phyloP scores from a whole-genome alignment of 2,888 invertebrate species.

The Cheilosia scutellata region DNA sequence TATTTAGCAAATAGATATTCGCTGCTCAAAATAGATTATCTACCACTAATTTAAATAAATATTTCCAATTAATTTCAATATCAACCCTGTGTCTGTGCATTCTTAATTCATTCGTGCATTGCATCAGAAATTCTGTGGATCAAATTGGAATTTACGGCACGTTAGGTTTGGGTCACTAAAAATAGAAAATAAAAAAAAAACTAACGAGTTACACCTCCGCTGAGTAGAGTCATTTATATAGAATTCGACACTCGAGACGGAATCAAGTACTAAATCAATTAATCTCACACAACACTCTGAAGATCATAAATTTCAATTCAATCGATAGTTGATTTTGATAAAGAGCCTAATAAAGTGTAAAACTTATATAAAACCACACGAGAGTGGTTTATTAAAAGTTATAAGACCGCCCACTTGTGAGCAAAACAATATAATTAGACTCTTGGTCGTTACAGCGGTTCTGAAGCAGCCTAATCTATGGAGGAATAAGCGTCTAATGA shows the following conservation, averaged over 20 bases:
- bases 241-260: constrained; percentile 41
- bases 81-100: constrained; percentile 53
- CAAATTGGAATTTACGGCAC: constrained; percentile 11
- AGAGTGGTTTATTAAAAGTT: constrained; percentile 32
- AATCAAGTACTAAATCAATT: constrained; percentile 63
- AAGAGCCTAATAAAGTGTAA: constrained; percentile 28
- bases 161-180: constrained; percentile 8
- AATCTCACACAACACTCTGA: constrained; percentile 24
- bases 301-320: constrained; percentile 65
- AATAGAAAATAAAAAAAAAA: constrained; percentile 1
- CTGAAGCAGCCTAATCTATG: constrained; percentile 25
- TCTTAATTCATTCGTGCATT: constrained; percentile 57
- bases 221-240: not conserved
- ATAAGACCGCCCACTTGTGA: constrained; percentile 20
- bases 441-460: constrained; percentile 19
- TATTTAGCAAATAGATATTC: constrained; percentile 15
- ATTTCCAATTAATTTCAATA: constrained; percentile 68
- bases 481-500: constrained; percentile 12
- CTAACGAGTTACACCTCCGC: constrained; percentile 30
- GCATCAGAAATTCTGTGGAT: constrained; percentile 40
- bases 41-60: constrained; percentile 37
- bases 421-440: constrained; percentile 26
- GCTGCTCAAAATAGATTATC: constrained; percentile 42
- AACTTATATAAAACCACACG: constrained; percentile 39
- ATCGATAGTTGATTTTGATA: constrained; percentile 37